Evolutionary conservation across 2,888 invertebrate genomes (phyloP).

Genomic region (Patella pellucida): DNA sequence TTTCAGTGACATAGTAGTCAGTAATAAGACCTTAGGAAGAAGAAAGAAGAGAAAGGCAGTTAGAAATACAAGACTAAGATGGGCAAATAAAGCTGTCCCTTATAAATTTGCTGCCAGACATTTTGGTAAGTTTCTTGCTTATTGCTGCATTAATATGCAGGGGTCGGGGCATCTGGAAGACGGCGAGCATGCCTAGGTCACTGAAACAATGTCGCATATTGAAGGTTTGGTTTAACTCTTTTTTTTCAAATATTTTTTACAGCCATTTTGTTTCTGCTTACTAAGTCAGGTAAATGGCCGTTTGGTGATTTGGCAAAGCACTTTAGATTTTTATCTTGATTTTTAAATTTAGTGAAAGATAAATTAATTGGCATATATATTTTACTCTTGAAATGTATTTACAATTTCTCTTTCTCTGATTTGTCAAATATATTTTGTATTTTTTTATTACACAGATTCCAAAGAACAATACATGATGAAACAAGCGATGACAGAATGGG

Average conservation of each 20-base stretch:
- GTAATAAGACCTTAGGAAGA: slow-evolving; percentile 9
- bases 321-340: too few species aligned
- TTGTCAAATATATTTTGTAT: background rate
- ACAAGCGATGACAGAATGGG: slow-evolving; percentile 64
- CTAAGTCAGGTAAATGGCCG: too few species aligned
- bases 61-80: slow-evolving; percentile 46
- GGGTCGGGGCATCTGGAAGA: background rate
- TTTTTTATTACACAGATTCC: slow-evolving; percentile 37
- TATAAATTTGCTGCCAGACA: slow-evolving; percentile 53
- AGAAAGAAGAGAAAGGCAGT: slow-evolving; percentile 57
- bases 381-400: too few species aligned
- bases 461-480: slow-evolving; percentile 59
- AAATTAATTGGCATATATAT: too few species aligned
- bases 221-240: too few species aligned
- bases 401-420: too few species aligned
- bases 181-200: background rate
- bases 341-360: too few species aligned
- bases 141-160: background rate
- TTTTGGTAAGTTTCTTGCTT: slow-evolving; percentile 50
- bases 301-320: too few species aligned
- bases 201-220: background rate
- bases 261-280: too few species aligned
- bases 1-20: background rate
- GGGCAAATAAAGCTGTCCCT: slow-evolving; percentile 52
- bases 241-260: too few species aligned